Percentiles rank a stretch among this genome's conserved stretches.
Conservation (phyloP, 1,140 invertebrate genomes). For the Zaprionus nigranus region DNA sequence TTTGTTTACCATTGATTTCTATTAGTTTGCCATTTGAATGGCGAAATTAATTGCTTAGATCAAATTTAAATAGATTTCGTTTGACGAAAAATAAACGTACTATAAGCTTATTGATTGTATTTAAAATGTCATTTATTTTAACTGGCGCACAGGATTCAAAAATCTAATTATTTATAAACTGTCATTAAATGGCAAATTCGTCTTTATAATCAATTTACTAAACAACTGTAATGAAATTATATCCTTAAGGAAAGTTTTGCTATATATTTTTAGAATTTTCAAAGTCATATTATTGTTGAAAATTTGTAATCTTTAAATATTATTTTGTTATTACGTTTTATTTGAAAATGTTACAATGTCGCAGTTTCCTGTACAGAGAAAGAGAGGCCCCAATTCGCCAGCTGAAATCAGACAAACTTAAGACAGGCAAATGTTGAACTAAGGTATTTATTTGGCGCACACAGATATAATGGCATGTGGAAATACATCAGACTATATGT, state of each 20-base stretch:
- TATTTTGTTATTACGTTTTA: background rate
- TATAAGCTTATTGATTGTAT: constrained; percentile 50
- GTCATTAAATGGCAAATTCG: background rate
- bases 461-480: constrained; percentile 20
- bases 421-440: constrained; percentile 38
- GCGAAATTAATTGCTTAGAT: constrained; percentile 60
- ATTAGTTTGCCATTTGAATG: constrained; percentile 41
- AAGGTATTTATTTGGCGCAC: constrained; percentile 30
- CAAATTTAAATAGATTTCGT: constrained; percentile 14
- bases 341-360: constrained; percentile 6
- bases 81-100: constrained; percentile 20
- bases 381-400: too few species aligned
- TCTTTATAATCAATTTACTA: background rate
- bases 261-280: background rate
- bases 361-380: background rate
- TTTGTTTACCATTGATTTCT: constrained; percentile 56
- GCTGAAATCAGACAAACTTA: constrained; percentile 25
- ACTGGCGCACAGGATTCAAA: constrained; percentile 9
- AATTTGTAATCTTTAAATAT: constrained; percentile 12
- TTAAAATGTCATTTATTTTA: constrained; percentile 18
- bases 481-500: constrained; percentile 4
- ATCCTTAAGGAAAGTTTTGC: background rate
- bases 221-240: background rate
- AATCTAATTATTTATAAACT: background rate
- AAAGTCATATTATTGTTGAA: background rate